Base-by-base conservation (phyloP, 2,113 vertebrate species). In the Gasterosteus aculeatus region DNA sequence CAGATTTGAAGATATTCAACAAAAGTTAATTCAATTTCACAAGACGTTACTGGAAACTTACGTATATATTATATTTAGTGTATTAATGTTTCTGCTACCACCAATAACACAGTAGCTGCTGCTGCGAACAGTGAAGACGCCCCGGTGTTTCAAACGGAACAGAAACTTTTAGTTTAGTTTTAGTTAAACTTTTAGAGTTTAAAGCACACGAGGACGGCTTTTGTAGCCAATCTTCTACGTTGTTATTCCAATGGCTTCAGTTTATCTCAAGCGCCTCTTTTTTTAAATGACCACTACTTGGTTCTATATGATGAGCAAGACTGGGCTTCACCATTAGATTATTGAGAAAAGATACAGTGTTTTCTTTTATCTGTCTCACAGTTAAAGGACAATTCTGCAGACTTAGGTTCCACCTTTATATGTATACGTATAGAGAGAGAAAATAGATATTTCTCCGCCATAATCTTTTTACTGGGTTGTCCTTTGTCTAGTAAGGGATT, bases 41-140 rank as follows among this genome's bases (percentile, higher is more conserved):
- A 63, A 33, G 70, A 10, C 22, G 49, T 10, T 6, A 1, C 41
- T 4, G 11, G 49, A 33, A 31, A 51, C 59, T 47, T 57, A 26
- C 22, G 22, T 26, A 26, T 26, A 26, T 26, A 26, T 26, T 26
- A 26, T 26, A 26, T 26, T 26, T 26, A 26, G 22, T 26, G 22
- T 26, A 47, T 75, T 80, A 62, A 69, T 29, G 10, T 53, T 61
- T 11, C 54, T 61, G 33, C 47, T 63, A 39, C 10, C 41, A 7
- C 26, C 58, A 58, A 71, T 65, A 16, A 65, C 51, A 62, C 44
- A 63, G 18, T 7, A 54, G 69, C 46, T 77, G 14, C 59, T 68
- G 22, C 18, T 7, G 39, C 33, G 38, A 69, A 49, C 39, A 74
- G 42, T 51, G 56, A 57, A 75, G 47, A 6, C 35, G 38, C 38